Evolutionary conservation across 2,113 vertebrate species (phyloP), one percentile per base, ranked within the genome.

Genomic region (Numenius arquata): DNA sequence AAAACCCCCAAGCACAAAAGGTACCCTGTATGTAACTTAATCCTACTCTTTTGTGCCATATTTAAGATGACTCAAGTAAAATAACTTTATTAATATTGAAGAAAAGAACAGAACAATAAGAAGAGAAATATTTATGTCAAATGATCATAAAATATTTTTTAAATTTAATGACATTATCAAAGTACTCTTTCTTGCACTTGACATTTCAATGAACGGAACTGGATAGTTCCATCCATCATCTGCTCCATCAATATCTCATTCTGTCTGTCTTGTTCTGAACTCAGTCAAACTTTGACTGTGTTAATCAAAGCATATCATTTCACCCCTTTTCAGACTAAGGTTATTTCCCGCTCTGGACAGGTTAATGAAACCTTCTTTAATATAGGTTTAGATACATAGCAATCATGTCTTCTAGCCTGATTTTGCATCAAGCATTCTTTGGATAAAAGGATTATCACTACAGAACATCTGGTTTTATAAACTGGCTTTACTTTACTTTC

Each of bases 401-500:
- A 90, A 92, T 30, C 20, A 75, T 38, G 23, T 68, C 74, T 93
- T 74, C 47, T 68, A 94, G 48, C 19, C 67, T 80, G 15, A 32
- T 81, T 95, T 89, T 63, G 53, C 22, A 91, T 40, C 74, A 90
- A 92, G 36, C 22, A 86, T 85, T 97, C 45, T 58, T 93, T 65
- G 71, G 50, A 88, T 88, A 95, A 89, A 70, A 92, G 23, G 26
- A 90, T 80, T 93, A 95, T 77, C 70, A 85, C 34, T 90, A 65
- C 23, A 91, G 70, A 41, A 77, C 3, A 2, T 85, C 88, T 96
- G 61, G 66, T 95, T 85, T 92, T 79, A 96, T 79, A 95, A 97
- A 97, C 50, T 96, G 53, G 55, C 65, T 96, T 97, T 70, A 72
- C 65, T 97, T 96, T 82, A 94, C 25, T 84, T 96, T 94, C 88